Evolutionary conservation across 2,113 vertebrate species (phyloP), one percentile per base, ranked within the genome.

Genomic region (Dasyprocta punctata): DNA sequence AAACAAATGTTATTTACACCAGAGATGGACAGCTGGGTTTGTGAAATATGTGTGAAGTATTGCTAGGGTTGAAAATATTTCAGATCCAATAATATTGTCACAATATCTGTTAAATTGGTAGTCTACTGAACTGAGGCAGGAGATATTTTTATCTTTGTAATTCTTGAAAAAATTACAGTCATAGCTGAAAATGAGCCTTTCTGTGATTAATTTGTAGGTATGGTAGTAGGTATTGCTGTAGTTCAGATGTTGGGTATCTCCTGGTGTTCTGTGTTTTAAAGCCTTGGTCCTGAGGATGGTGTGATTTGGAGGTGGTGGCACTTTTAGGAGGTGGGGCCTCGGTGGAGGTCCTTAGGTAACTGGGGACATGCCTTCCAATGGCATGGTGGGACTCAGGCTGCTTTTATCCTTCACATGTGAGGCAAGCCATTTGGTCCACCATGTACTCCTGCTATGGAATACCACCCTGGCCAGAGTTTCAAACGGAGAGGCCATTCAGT

Each of bases 1-100:
- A 95, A 96, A 92, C 61, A 92, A 97, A 93, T 93, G 67, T 56
- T 52, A 14, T 19, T 97, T 97, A 20, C 47, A 97, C 26, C 71
- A 93, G 92, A 97, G 78, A 85, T 89, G 58, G 95, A 78, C 0
- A 0, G 1, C 20, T 95, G 5, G 58, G 65, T 61, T 92, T 95
- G 61, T 88, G 16, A 44, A n/a, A 88, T 87, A 36, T 88, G 54
- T 73, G 36, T 96, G 81, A 96, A 90, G 24, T 65, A 6, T 95
- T 44, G 33, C 60, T 92, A 83, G 47, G 83, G 69, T 85, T 8
- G 86, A 36, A 67, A 96, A 38, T 16, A 63, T 20, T 97, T 36
- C 41, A 58, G 77, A 81, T 88, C 49, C 94, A 88, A 94, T 95
- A 94, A 80, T 94, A 92, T 90, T 91, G 56, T 63, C n/a, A 94